Percentiles rank a stretch among this genome's conserved stretches.
phyloP scores from a whole-genome alignment of 2,888 invertebrate genomes.

The Resseliella maxima region DNA sequence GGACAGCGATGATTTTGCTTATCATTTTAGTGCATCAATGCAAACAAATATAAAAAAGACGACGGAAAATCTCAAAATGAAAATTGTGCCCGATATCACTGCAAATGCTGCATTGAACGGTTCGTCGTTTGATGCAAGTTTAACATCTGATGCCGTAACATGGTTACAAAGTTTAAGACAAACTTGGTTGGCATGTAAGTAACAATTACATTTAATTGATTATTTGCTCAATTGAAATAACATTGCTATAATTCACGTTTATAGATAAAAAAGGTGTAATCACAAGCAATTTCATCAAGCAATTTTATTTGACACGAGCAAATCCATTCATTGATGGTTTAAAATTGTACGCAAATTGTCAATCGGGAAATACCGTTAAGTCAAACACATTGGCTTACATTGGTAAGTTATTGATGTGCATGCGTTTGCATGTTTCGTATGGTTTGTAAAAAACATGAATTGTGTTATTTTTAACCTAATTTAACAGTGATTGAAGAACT shows the following conservation, averaged over 20 bases:
- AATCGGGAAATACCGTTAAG: constrained; percentile 66
- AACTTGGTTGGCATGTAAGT: constrained; percentile 64
- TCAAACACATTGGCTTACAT: constrained; percentile 64
- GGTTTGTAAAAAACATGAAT: neutral
- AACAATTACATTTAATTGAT: neutral
- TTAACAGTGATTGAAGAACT: constrained; percentile 72
- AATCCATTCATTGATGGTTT: constrained; percentile 65
- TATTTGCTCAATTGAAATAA: neutral
- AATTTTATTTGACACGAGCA: constrained; percentile 61
- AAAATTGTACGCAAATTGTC: constrained; percentile 66
- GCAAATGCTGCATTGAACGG: constrained; percentile 65
- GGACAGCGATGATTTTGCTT: constrained; percentile 17
- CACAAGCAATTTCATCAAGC: constrained; percentile 62
- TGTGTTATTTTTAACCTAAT: constrained; percentile 2
- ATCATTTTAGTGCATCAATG: constrained; percentile 13
- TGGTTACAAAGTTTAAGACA: constrained; percentile 64
- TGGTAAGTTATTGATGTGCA: constrained; percentile 60
- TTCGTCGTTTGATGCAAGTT: constrained; percentile 64
- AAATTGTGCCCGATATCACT: constrained; percentile 66
- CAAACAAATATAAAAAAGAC: constrained; percentile 58
- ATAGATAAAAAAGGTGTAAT: constrained; percentile 64
- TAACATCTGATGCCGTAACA: constrained; percentile 62
- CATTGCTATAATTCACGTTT: constrained; percentile 56
- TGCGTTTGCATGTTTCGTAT: too few species aligned
- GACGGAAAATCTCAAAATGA: constrained; percentile 64